Conservation (phyloP, 2,113 vertebrate genomes). For the Myiopsitta monachus region DNA sequence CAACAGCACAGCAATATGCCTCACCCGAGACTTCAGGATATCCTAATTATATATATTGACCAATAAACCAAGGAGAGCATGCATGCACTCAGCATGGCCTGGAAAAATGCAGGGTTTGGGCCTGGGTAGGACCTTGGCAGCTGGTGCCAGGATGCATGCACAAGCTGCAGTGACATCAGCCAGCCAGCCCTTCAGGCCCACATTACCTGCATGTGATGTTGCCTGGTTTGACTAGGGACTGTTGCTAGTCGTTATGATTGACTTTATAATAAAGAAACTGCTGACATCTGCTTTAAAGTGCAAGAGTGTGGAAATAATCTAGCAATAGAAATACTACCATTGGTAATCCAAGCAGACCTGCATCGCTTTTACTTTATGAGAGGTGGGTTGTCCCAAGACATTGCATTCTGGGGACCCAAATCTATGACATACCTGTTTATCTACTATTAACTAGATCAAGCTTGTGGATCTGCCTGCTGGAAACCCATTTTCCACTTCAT, state of each 20-base stretch:
- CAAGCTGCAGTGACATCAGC: neutral
- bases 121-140: neutral
- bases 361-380: neutral
- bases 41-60: neutral
- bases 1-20: accelerated
- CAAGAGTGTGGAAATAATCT: neutral
- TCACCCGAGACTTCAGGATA: neutral
- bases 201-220: neutral
- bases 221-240: neutral
- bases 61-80: neutral
- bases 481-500: neutral
- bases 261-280: neutral
- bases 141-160: neutral
- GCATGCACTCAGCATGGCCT: neutral
- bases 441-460: neutral
- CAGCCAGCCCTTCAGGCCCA: neutral
- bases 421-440: neutral
- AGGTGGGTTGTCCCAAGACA: neutral
- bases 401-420: neutral
- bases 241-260: neutral
- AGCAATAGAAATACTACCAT: neutral
- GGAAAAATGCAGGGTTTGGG: neutral
- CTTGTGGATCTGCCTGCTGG: neutral
- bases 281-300: neutral
- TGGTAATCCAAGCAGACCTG: neutral